These are phyloP conservation scores for Paramisgurnus dabryanus DNA, from an alignment of 2,113 vertebrate genomes.

Conservation along the genomic window DNA sequence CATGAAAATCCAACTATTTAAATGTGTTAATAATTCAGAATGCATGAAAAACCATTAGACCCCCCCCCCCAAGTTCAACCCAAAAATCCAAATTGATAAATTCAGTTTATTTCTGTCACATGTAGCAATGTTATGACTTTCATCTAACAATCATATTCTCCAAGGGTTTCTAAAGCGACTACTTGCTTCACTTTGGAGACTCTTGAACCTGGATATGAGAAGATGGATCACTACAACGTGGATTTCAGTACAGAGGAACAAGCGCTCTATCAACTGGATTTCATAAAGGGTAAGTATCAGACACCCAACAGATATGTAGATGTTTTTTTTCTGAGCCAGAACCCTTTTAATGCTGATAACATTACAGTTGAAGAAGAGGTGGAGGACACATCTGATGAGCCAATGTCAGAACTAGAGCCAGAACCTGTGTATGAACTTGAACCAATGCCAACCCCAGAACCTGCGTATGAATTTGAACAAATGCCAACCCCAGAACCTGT, in stretches of 20 bases:
- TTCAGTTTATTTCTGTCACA: background rate
- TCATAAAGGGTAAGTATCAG: constrained; percentile 65
- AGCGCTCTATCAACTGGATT: constrained; percentile 72
- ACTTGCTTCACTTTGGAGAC: constrained; percentile 58
- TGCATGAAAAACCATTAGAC: too few relatives aligned
- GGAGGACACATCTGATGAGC: constrained; percentile 59
- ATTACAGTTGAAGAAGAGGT: constrained; percentile 59
- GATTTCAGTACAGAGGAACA: constrained; percentile 73
- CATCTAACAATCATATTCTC: background rate
- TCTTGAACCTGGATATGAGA: constrained; percentile 64
- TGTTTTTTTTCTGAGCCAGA: background rate
- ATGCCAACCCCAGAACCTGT: constrained; percentile 1
- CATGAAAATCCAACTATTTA: too few relatives aligned
- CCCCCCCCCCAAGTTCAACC: too few relatives aligned
- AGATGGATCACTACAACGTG: constrained; percentile 69
- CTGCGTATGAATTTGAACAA: constrained; percentile 2
- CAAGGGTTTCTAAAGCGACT: constrained; percentile 66
- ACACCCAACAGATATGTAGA: background rate
- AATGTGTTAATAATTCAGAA: too few relatives aligned
- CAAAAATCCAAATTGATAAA: background rate
- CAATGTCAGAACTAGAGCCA: constrained; percentile 29
- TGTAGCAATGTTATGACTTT: background rate
- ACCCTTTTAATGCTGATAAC: background rate
- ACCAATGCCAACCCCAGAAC: background rate
- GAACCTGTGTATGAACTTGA: constrained; percentile 4